Conservation (phyloP, 2,113 vertebrate genomes). For the Menidia beryllina region DNA sequence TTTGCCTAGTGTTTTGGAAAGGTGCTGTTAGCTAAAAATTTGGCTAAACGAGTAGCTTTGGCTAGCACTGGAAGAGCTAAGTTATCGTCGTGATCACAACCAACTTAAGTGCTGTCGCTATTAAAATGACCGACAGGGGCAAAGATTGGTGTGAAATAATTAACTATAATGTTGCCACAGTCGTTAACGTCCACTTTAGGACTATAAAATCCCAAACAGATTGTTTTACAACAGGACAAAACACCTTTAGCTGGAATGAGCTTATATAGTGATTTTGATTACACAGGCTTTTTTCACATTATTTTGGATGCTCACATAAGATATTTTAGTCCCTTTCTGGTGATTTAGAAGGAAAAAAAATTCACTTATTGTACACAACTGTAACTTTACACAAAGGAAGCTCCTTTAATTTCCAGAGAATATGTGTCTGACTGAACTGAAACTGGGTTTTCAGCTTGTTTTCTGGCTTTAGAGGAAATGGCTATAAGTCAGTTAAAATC, state of each 20-base stretch:
- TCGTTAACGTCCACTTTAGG: not conserved
- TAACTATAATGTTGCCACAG: too few species aligned
- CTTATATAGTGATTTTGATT: not conserved
- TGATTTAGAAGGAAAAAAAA: too few species aligned
- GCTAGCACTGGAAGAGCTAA: constrained; percentile 18
- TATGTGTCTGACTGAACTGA: not conserved
- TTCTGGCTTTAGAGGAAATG: too few species aligned
- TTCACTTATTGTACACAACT: not conserved
- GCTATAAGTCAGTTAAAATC: not conserved
- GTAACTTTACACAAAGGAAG: not conserved
- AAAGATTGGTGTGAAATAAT: not conserved
- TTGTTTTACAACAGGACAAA: not conserved
- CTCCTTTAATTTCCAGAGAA: not conserved
- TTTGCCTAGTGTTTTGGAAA: not conserved
- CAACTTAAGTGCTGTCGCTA: constrained; percentile 29
- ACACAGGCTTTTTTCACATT: not conserved
- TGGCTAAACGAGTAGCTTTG: not conserved
- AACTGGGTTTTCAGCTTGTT: not conserved
- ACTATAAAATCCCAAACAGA: not conserved
- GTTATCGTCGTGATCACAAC: constrained; percentile 11
- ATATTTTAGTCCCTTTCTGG: too few species aligned
- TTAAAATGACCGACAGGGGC: constrained; percentile 15
- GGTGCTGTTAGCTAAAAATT: not conserved
- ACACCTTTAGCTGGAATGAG: not conserved
- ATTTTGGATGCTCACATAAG: not conserved